Conservation (phyloP, 2,113 vertebrate genomes). For the Rhabdornis inornatus region DNA sequence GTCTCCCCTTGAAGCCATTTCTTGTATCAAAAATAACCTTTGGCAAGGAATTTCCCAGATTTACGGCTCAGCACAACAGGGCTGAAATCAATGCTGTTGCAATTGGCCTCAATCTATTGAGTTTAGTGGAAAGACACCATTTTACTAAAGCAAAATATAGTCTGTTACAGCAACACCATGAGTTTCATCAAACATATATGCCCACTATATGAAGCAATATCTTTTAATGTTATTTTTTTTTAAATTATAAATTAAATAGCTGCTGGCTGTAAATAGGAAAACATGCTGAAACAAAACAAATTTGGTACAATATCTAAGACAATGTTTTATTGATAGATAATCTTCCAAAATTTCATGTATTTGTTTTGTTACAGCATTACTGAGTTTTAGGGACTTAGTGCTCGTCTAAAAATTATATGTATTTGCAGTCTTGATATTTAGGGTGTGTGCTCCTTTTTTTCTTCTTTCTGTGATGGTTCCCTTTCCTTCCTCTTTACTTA, state of each 20-base stretch:
- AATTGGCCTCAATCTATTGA: not conserved
- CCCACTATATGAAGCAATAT: not conserved
- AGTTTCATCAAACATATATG: not conserved
- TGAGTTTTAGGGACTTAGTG: not conserved
- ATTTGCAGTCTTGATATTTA: not conserved
- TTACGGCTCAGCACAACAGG: not conserved
- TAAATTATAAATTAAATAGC: not conserved
- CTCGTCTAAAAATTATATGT: not conserved
- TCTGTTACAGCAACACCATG: not conserved
- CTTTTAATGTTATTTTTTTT: not conserved
- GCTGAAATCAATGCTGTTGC: not conserved
- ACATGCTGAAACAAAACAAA: not conserved
- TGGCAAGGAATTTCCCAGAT: not conserved
- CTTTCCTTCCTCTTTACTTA: not conserved
- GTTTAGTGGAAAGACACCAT: not conserved
- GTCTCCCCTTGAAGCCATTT: not conserved
- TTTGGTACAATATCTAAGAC: not conserved
- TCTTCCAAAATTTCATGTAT: accelerated
- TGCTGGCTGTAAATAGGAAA: not conserved
- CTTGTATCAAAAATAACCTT: not conserved
- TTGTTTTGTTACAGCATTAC: not conserved
- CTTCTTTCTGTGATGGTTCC: not conserved
- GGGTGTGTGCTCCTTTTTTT: not conserved
- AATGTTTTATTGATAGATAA: not conserved
- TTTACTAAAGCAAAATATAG: not conserved